Evolutionary conservation across 2,113 vertebrate species (phyloP), one percentile per base, ranked within the genome.

Genomic region (Engraulis encrasicolus): DNA sequence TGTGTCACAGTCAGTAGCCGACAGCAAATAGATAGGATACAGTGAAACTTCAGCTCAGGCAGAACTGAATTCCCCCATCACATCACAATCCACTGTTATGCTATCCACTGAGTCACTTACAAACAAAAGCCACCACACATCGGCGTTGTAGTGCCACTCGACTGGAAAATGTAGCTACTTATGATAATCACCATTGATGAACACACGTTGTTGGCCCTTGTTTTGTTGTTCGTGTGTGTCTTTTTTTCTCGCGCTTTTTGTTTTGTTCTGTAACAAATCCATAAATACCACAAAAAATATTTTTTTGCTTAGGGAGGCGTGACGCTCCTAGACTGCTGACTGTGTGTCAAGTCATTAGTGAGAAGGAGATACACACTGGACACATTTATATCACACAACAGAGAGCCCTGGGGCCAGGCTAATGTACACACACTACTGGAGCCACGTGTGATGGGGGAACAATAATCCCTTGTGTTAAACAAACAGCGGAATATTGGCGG

Each of bases 321-420:
- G 31, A 74, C 27, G 14, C 11, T 1, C n/a, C 31, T 27, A 17
- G 34, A 36, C 27, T 5, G 66, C 15, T 74, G 2, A 17, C 31
- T 6, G 31, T 27, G 31, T 14, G 54, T 19, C 54, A 71, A 17
- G 66, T 36, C 31, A 74, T 74, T 34, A 74, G 66, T 17, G 66
- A 74, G n/a, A n/a, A n/a, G n/a, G n/a, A 74, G 66, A 34, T 14
- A 74, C 66, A 74, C 66, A 74, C 31, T 74, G 66, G 66, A 34
- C 66, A 74, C 27, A 36, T 36, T 74, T 34, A 34, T 74, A 31
- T 74, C 27, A 34, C 17, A 27, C 61, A 31, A n/a, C n/a, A n/a
- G n/a, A n/a, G n/a, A n/a, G 27, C 6, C 61, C 61, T 71, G 27
- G 34, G 14, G 61, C 31, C 11, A 17, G 31, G 11, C 66, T n/a